Conservation (phyloP, 1,140 invertebrate species). For the Drosophila malerkotliana region DNA sequence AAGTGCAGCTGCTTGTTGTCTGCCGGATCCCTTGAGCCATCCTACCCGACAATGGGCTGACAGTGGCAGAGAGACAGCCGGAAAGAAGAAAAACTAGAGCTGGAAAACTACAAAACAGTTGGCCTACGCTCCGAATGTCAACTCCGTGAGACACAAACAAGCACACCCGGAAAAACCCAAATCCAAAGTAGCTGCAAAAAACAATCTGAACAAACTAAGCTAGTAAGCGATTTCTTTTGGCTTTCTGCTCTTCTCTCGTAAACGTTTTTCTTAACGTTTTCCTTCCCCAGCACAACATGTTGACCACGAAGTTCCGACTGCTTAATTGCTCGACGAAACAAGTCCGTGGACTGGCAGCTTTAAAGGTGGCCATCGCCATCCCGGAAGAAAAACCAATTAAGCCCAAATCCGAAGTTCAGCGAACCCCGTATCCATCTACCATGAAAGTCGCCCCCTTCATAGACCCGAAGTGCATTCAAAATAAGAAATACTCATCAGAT, state of each 20-base stretch:
- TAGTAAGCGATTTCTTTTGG: constrained; percentile 31
- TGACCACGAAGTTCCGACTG: neutral
- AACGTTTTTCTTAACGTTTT: neutral
- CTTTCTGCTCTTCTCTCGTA: constrained; percentile 2
- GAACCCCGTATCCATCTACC: neutral
- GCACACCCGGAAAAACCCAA: constrained; percentile 11
- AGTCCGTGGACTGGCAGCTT: constrained; percentile 2
- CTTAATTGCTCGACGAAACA: constrained; percentile 11
- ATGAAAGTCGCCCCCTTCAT: constrained; percentile 17
- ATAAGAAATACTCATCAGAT: neutral
- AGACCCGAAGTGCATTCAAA: constrained; percentile 8
- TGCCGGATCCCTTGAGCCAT: constrained; percentile 27
- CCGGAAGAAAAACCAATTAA: neutral
- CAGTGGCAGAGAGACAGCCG: constrained; percentile 14
- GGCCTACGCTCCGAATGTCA: constrained; percentile 37
- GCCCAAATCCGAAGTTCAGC: neutral
- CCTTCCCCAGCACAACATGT: constrained; percentile 12
- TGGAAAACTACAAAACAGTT: constrained; percentile 37
- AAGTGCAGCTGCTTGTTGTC: constrained; percentile 45
- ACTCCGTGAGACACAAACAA: constrained; percentile 29
- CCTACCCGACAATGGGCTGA: constrained; percentile 47
- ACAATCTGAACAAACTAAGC: constrained; percentile 25
- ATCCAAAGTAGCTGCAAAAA: constrained; percentile 16
- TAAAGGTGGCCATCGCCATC: neutral
- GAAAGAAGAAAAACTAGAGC: constrained; percentile 10